A percentile compares a stretch with the other conserved stretches of the same genome.
Evolutionary conservation across 2,888 invertebrate species (phyloP).

Genomic region (Apodemia hepburni): DNA sequence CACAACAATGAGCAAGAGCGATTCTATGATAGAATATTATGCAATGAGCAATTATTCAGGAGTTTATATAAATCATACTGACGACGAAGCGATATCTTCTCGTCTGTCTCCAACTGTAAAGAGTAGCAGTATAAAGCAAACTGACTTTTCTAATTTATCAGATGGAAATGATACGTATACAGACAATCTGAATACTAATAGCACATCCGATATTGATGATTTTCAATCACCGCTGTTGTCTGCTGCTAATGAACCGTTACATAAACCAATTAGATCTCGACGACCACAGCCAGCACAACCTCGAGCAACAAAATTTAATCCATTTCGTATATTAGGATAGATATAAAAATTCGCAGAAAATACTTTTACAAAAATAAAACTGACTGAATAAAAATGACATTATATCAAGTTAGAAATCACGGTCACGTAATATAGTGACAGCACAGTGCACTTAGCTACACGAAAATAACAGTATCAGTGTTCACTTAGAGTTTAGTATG

Average conservation of each 20-base stretch:
- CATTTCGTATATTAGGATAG: conserved; percentile 73
- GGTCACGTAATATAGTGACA: conserved; percentile 47
- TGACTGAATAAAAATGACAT: conserved; percentile 38
- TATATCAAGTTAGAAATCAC: conserved; percentile 46
- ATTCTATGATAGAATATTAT: conserved; percentile 4
- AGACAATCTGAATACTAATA: conserved; percentile 6
- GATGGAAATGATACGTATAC: not conserved
- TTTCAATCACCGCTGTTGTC: conserved; percentile 69
- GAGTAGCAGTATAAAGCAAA: not conserved
- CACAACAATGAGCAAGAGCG: not conserved
- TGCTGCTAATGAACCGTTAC: conserved; percentile 63
- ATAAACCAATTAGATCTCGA: conserved; percentile 59
- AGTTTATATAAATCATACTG: not conserved
- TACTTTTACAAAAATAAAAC: conserved; percentile 45
- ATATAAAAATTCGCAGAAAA: conserved; percentile 26
- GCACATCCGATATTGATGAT: conserved; percentile 51
- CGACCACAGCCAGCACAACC: conserved; percentile 56
- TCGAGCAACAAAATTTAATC: conserved; percentile 65
- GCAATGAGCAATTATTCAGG: not conserved
- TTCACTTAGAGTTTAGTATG: conserved; percentile 26
- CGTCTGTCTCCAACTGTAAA: not conserved
- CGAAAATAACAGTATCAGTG: conserved; percentile 34
- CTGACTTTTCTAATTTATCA: not conserved
- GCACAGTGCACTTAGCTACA: conserved; percentile 68
- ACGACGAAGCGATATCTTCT: not conserved